These are phyloP conservation scores for Montipora sp. DNA, from an alignment of 64 coral and sea anemone genomes.

Conservation along the genomic window DNA sequence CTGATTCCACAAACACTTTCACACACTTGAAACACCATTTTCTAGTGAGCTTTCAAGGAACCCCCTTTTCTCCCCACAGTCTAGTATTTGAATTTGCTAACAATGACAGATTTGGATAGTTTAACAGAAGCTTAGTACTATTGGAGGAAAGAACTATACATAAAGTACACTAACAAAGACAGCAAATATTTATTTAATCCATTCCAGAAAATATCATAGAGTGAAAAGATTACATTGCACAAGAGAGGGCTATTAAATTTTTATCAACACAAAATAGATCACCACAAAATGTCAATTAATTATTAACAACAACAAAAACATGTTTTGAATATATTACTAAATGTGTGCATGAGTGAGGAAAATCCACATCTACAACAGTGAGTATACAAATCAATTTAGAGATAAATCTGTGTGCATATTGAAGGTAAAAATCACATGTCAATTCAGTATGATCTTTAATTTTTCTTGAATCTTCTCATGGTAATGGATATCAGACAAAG, in stretches of 20 bases:
- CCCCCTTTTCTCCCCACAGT: background rate
- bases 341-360: too few species aligned
- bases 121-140: background rate
- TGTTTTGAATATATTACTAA: background rate
- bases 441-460: too few species aligned
- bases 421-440: too few species aligned
- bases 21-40: conserved; percentile 5
- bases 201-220: conserved; percentile 28
- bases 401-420: too few species aligned
- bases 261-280: conserved; percentile 15
- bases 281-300: conserved; percentile 19
- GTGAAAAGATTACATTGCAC: background rate
- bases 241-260: conserved; percentile 27
- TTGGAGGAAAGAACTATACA: background rate
- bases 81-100: background rate
- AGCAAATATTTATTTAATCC: conserved; percentile 52
- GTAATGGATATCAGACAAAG: too few species aligned
- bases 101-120: background rate
- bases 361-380: too few species aligned
- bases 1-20: conserved; percentile 13
- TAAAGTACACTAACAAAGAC: background rate
- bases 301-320: conserved; percentile 35
- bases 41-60: background rate
- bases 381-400: too few species aligned
- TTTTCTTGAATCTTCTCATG: too few species aligned